Conservation (phyloP, 2,888 invertebrate genomes). For the Diaprepes abbreviatus region DNA sequence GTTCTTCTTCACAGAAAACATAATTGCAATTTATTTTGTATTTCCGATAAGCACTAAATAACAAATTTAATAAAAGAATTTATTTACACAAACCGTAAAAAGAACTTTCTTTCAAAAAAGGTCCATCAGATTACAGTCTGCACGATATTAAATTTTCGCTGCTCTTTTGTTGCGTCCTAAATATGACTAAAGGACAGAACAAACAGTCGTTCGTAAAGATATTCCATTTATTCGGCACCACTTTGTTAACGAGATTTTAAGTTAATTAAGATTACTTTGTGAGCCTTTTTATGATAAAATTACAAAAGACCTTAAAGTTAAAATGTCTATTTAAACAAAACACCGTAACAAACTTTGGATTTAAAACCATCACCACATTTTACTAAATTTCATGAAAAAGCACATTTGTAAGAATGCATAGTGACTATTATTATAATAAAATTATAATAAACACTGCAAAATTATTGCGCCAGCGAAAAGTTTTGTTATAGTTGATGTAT, state of each 20-base stretch:
- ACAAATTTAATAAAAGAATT: not conserved
- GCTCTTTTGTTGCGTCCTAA: not conserved
- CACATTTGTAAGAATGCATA: slow-evolving; percentile 2
- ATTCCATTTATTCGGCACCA: slow-evolving; percentile 3
- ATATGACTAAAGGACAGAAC: not conserved
- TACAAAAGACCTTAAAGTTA: not conserved
- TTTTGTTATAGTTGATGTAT: not conserved
- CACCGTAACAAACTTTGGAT: not conserved
- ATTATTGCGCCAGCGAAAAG: not conserved
- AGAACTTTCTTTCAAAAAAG: not conserved
- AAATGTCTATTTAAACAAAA: not conserved
- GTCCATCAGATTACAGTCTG: not conserved
- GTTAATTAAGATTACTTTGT: slow-evolving; percentile 15
- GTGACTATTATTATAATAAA: not conserved
- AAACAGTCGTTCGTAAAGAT: not conserved
- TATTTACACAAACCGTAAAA: not conserved
- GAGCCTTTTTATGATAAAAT: not conserved
- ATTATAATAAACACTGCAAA: not conserved
- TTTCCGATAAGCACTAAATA: not conserved
- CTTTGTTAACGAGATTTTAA: slow-evolving; percentile 11
- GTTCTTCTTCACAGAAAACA: slow-evolving; percentile 14
- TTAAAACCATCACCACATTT: not conserved
- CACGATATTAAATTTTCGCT: not conserved
- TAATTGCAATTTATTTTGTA: not conserved
- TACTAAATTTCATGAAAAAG: not conserved